A percentile compares a stretch with the other conserved stretches of the same genome.
These are phyloP conservation scores for Eulemur rubriventer DNA, from an alignment of 2,797 vertebrate species.

Conservation along the genomic window DNA sequence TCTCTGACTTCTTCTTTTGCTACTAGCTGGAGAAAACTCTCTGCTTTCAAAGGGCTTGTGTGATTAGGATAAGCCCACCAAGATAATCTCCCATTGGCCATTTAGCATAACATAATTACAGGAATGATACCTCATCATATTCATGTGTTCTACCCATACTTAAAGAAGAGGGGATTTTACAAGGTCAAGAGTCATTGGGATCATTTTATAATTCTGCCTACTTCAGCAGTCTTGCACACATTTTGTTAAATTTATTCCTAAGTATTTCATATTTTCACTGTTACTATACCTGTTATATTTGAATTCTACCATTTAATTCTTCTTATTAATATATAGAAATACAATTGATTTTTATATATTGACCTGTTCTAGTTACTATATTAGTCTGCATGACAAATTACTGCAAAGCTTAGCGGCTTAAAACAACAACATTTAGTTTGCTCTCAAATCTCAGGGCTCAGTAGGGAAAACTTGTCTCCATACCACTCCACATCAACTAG, in stretches of 20 bases:
- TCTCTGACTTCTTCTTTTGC: neutral
- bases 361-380: neutral
- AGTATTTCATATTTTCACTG: neutral
- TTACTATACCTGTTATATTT: neutral
- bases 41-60: neutral
- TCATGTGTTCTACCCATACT: neutral
- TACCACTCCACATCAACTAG: neutral
- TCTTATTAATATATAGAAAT: neutral
- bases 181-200: neutral
- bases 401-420: neutral
- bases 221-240: neutral
- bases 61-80: neutral
- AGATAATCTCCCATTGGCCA: neutral
- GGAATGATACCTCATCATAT: neutral
- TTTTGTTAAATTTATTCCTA: neutral
- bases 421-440: neutral
- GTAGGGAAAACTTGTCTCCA: neutral
- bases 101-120: neutral
- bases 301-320: neutral
- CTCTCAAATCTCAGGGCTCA: neutral
- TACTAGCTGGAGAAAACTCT: neutral
- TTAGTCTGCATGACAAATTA: neutral
- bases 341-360: neutral
- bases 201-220: neutral
- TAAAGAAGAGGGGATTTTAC: neutral